These are phyloP conservation scores for Cydia strobilella DNA, from an alignment of 1,140 invertebrate genomes.

Conservation along the genomic window DNA sequence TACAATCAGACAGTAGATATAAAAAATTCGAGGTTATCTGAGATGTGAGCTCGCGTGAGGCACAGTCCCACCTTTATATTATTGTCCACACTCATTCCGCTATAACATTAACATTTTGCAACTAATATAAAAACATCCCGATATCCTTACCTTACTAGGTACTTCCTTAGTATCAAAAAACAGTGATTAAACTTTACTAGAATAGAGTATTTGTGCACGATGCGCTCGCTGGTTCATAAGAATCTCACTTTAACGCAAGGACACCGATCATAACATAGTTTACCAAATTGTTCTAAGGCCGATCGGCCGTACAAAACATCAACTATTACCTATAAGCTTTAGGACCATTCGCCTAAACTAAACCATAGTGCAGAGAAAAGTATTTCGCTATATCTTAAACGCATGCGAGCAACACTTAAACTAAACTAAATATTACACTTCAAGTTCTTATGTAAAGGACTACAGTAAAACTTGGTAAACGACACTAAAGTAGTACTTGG, in stretches of 20 bases:
- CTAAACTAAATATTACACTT: slow-evolving; percentile 35
- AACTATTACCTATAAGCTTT: slow-evolving; percentile 72
- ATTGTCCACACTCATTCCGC: slow-evolving; percentile 71
- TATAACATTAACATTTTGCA: slow-evolving; percentile 67
- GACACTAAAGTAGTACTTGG: neutral
- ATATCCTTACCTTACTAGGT: slow-evolving; percentile 44
- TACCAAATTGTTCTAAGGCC: slow-evolving; percentile 61
- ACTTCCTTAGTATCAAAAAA: slow-evolving; percentile 63
- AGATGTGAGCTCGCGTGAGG: neutral
- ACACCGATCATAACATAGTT: slow-evolving; percentile 68
- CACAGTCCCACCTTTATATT: slow-evolving; percentile 62
- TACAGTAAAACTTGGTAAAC: neutral
- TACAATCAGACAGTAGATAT: neutral
- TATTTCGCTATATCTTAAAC: neutral
- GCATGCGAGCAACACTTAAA: slow-evolving; percentile 37
- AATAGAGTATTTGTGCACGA: slow-evolving; percentile 74
- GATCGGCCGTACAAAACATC: slow-evolving; percentile 49
- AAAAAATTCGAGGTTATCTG: slow-evolving; percentile 15
- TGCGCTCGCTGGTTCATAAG: slow-evolving; percentile 41
- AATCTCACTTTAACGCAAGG: slow-evolving; percentile 45
- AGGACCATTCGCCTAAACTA: slow-evolving; percentile 63
- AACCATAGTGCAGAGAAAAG: slow-evolving; percentile 23
- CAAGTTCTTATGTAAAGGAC: neutral
- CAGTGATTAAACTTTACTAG: slow-evolving; percentile 65
- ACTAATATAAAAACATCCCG: slow-evolving; percentile 63